phyloP scores from a whole-genome alignment of 2,113 vertebrate species.

The Chionis minor region DNA sequence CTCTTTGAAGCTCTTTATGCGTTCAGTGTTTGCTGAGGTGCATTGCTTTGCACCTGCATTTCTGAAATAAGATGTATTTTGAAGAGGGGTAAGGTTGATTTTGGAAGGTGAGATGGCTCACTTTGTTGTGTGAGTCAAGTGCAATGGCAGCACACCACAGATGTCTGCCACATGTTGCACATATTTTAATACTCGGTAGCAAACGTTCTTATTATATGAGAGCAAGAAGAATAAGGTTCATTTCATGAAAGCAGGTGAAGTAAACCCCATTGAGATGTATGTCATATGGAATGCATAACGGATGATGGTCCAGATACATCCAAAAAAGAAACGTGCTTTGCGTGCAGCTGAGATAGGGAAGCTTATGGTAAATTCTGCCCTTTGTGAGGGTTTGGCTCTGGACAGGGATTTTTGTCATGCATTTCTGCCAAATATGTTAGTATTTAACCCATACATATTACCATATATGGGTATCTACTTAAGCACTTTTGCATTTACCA shows the following conservation, averaged over 20 bases:
- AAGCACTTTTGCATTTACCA: conserved; percentile 40
- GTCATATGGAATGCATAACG: conserved; percentile 46
- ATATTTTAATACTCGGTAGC: conserved; percentile 57
- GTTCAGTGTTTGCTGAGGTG: conserved; percentile 4
- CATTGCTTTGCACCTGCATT: conserved; percentile 4
- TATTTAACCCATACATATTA: conserved; percentile 43
- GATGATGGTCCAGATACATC: conserved; percentile 30
- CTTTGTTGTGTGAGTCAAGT: conserved; percentile 52
- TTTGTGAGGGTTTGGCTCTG: conserved; percentile 62
- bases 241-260: conserved; percentile 58
- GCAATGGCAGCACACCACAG: conserved; percentile 41
- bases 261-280: conserved; percentile 6
- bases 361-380: conserved; percentile 40
- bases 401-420: conserved; percentile 43
- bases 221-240: conserved; percentile 53
- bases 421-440: conserved; percentile 57
- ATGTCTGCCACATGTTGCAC: conserved; percentile 60
- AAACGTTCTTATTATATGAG: conserved; percentile 25
- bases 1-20: conserved; percentile 25
- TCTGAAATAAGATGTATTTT: conserved; percentile 38
- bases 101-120: conserved; percentile 51
- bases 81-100: conserved; percentile 4
- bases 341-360: conserved; percentile 35
- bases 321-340: conserved; percentile 35
- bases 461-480: conserved; percentile 52